Conservation (phyloP, 2,113 vertebrate genomes). For the Macheiramphus alcinus region DNA sequence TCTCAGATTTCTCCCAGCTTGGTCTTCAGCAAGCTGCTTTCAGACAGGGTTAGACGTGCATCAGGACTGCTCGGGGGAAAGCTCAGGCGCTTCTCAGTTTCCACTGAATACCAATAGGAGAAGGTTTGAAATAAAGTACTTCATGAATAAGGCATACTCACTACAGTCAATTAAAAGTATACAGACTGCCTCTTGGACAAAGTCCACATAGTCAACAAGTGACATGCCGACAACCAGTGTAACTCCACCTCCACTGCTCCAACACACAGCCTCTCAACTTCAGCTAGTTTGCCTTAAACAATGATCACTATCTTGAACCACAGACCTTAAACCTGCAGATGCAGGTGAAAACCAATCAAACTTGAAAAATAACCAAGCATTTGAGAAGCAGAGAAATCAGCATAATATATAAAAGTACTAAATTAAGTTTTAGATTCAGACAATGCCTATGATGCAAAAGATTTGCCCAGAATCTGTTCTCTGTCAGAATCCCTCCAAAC, state of each 20-base stretch:
- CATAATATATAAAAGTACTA: accelerated
- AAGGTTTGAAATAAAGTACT: neutral
- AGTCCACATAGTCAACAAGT: neutral
- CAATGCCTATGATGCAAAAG: neutral
- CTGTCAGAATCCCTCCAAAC: accelerated
- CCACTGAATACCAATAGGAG: neutral
- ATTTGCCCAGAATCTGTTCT: neutral
- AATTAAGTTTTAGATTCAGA: neutral
- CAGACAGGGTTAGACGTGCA: neutral
- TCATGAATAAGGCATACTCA: accelerated
- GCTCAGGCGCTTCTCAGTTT: neutral
- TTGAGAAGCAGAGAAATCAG: neutral
- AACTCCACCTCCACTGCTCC: neutral
- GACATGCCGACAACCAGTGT: neutral
- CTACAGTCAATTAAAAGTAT: neutral
- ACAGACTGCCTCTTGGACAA: neutral
- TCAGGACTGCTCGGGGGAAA: accelerated
- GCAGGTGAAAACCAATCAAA: neutral
- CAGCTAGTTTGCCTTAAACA: accelerated
- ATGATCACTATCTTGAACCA: neutral
- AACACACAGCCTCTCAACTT: neutral
- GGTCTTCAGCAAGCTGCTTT: neutral
- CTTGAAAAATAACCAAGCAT: neutral
- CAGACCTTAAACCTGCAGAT: neutral
- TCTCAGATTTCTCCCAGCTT: neutral